phyloP scores from a whole-genome alignment of 2,797 vertebrate species.

The Loris lydekkerianus region DNA sequence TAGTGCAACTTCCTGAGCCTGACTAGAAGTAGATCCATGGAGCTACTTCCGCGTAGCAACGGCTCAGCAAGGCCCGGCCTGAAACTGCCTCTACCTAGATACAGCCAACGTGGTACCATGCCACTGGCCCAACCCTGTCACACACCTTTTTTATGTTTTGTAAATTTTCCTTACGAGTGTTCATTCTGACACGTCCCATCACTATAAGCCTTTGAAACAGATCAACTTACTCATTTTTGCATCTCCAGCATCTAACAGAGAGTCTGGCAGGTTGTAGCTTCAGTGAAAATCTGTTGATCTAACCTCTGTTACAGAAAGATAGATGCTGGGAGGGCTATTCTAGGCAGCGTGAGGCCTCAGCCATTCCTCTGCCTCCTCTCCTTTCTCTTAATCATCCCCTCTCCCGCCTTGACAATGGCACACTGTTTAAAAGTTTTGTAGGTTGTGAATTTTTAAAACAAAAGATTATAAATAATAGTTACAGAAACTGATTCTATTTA shows the following conservation, averaged over 20 bases:
- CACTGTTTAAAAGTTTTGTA: background rate
- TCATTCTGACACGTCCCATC: conserved; percentile 28
- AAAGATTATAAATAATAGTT: conserved; percentile 40
- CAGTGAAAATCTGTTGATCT: background rate
- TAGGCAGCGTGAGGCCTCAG: background rate
- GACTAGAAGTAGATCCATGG: no score
- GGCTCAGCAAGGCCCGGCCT: no score
- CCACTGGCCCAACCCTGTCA: no score
- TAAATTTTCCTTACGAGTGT: conserved; percentile 11
- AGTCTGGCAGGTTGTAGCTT: background rate
- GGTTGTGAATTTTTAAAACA: conserved; percentile 30
- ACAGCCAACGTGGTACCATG: no score
- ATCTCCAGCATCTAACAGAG: background rate
- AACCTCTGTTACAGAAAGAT: background rate
- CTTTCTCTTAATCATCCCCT: background rate
- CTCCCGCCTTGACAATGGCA: background rate
- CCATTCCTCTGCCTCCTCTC: background rate
- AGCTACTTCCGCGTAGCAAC: no score
- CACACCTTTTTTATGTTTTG: no score
- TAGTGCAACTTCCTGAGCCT: no score
- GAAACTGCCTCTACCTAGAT: no score
- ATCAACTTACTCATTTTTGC: background rate
- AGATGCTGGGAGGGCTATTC: background rate
- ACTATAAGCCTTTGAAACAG: background rate
- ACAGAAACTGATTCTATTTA: background rate